These are phyloP conservation scores for Drosophila varians DNA, from an alignment of 1,140 invertebrate species.

Conservation along the genomic window DNA sequence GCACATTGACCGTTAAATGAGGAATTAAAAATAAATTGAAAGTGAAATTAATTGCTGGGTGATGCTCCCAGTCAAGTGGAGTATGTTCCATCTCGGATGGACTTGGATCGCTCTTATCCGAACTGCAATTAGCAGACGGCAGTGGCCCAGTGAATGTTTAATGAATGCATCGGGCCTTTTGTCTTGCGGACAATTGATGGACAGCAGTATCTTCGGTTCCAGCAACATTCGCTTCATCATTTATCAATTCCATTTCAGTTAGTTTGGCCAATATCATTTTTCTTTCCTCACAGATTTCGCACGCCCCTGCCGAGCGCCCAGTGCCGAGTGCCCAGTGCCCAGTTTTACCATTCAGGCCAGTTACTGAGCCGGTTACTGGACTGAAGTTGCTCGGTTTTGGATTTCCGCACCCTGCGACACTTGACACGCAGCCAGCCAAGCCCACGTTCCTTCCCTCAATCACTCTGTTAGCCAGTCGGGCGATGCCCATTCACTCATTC, in stretches of 20 bases:
- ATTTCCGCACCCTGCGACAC: slow-evolving; percentile 68
- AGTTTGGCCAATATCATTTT: slow-evolving; percentile 61
- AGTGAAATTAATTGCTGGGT: slow-evolving; percentile 82
- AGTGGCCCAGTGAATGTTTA: slow-evolving; percentile 38
- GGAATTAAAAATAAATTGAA: slow-evolving; percentile 78
- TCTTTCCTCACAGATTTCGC: slow-evolving; percentile 68
- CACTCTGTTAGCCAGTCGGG: slow-evolving; percentile 29
- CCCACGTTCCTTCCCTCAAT: slow-evolving; percentile 20
- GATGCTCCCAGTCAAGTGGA: slow-evolving; percentile 41
- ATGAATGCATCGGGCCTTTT: slow-evolving; percentile 44
- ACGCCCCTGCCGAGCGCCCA: slow-evolving; percentile 20
- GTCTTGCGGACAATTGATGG: slow-evolving; percentile 39
- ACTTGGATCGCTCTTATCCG: slow-evolving; percentile 2
- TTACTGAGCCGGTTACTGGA: slow-evolving; percentile 26
- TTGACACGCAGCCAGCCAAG: slow-evolving; percentile 68
- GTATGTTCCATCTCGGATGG: slow-evolving; percentile 5
- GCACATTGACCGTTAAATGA: slow-evolving; percentile 65
- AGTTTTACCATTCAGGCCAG: slow-evolving; percentile 9
- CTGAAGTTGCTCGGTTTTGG: slow-evolving; percentile 46
- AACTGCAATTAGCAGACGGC: slow-evolving; percentile 37
- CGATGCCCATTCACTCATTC: slow-evolving; percentile 43
- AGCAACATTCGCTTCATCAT: slow-evolving; percentile 57
- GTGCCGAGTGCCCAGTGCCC: no score
- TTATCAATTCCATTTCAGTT: slow-evolving; percentile 68
- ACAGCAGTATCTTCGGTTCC: slow-evolving; percentile 9